Evolutionary conservation across 35 echinoderm and acorn worm species (phyloP).

Genomic region (Amphiura filiformis): DNA sequence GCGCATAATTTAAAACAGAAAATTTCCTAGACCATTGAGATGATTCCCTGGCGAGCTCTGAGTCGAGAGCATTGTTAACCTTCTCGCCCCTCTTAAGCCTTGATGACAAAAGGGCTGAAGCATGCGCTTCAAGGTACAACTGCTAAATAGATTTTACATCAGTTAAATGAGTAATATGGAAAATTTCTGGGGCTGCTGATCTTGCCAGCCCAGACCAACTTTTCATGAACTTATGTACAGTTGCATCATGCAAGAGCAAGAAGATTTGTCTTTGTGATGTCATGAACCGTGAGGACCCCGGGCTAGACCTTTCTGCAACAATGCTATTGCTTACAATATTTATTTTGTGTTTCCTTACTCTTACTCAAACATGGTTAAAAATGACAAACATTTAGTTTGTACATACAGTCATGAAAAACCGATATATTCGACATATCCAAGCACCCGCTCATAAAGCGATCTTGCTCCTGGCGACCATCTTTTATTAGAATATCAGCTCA

Average conservation of each 20-base stretch:
- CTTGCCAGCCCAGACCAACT: neutral
- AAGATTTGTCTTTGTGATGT: neutral
- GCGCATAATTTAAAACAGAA: neutral
- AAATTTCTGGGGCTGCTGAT: neutral
- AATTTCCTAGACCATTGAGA: neutral
- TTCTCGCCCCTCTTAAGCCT: neutral
- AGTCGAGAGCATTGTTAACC: neutral
- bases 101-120: neutral
- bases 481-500: no score
- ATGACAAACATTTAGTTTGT: no score
- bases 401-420: no score
- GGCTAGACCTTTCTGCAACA: no score
- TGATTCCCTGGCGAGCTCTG: neutral
- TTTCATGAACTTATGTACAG: neutral
- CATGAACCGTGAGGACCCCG: neutral
- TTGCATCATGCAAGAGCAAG: neutral
- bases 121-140: neutral
- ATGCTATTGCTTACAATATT: no score
- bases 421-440: no score
- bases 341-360: no score
- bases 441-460: no score
- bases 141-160: neutral
- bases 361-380: no score
- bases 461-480: no score
- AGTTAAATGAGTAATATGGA: neutral